Evolutionary conservation across 2,888 invertebrate species (phyloP).

Genomic region (Anoplius nigerrimus): DNA sequence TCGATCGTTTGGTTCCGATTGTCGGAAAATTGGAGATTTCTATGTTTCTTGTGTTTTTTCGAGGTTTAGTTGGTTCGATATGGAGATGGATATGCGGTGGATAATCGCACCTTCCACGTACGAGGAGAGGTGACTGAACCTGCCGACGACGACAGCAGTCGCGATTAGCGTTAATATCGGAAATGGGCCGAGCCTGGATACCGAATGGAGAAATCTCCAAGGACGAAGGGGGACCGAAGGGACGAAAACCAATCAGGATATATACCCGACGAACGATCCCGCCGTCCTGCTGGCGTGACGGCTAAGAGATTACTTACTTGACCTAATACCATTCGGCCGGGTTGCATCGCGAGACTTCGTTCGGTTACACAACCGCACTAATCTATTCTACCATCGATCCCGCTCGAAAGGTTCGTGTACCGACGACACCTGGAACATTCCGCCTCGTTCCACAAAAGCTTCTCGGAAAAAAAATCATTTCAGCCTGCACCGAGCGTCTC

Average conservation of each 20-base stretch:
- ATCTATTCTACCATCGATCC: constrained; percentile 48
- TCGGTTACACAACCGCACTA: constrained; percentile 51
- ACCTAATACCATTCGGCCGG: constrained; percentile 62
- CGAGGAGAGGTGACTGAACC: no score
- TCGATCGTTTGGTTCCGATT: no score
- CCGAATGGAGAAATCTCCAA: constrained; percentile 30
- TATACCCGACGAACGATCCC: constrained; percentile 52
- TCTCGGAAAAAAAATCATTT: no score
- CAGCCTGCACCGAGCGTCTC: no score
- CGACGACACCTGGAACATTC: constrained; percentile 32
- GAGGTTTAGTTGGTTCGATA: no score
- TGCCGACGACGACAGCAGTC: constrained; percentile 20
- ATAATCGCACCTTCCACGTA: no score
- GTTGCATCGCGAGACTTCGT: constrained; percentile 43
- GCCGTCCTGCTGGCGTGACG: constrained; percentile 67
- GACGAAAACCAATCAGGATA: constrained; percentile 68
- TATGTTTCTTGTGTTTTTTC: no score
- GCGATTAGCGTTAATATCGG: constrained; percentile 59
- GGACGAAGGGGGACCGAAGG: constrained; percentile 45
- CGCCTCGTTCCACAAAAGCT: no score
- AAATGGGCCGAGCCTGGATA: constrained; percentile 42
- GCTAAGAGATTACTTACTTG: constrained; percentile 72
- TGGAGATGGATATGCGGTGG: no score
- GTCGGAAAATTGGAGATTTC: no score
- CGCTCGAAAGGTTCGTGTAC: constrained; percentile 8